Conservation (phyloP, 2,113 vertebrate species). For the Silurus asotus region DNA sequence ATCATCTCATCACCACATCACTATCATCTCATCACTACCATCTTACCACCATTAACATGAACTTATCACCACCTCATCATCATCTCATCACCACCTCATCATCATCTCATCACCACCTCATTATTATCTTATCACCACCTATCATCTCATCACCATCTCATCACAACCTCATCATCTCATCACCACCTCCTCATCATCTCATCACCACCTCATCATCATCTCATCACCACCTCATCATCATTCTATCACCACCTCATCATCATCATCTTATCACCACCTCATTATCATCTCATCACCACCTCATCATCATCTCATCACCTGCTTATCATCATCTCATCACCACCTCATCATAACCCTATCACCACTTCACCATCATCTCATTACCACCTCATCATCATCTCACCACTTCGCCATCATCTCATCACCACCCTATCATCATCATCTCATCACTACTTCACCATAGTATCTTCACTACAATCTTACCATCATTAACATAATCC, state of each 20-base stretch:
- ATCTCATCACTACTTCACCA: no score
- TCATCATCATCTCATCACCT: not conserved
- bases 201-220: not conserved
- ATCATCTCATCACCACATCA: not conserved
- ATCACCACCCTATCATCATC: not conserved
- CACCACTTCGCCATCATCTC: not conserved
- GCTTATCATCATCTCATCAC: no score
- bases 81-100: not conserved
- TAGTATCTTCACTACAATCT: no score
- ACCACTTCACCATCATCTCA: not conserved
- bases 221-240: not conserved
- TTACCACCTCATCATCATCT: no score
- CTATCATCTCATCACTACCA: no score
- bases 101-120: not conserved
- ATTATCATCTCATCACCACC: not conserved
- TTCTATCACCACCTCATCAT: slow-evolving; percentile 24
- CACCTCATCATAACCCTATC: not conserved
- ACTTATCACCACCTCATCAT: not conserved
- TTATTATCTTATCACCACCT: not conserved
- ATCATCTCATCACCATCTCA: slow-evolving; percentile 28
- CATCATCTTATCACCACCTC: not conserved
- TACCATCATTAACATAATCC: no score
- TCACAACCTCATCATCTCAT: not conserved
- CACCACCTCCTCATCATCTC: not conserved
- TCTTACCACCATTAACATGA: not conserved